These are phyloP conservation scores for Tuberolachnus salignus DNA, from an alignment of 2,888 invertebrate species.

Conservation along the genomic window DNA sequence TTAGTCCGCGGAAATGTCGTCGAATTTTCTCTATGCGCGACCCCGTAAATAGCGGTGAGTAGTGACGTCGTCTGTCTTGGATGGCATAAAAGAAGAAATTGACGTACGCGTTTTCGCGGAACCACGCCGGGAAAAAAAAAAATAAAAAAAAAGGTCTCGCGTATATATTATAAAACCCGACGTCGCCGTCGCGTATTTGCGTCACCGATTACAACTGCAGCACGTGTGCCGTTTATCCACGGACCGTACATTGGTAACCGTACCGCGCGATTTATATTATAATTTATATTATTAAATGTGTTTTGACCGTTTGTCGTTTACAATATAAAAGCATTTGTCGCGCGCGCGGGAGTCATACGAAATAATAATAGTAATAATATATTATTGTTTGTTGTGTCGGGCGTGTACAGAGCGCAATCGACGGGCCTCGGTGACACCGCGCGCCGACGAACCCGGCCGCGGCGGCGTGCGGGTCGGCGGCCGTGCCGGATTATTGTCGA, in stretches of 20 bases:
- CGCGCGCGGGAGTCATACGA: constrained; percentile 5
- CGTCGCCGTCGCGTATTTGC: not conserved
- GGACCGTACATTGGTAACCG: not conserved
- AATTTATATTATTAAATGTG: constrained; percentile 26
- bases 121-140: no score
- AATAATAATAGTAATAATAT: not conserved
- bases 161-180: no score
- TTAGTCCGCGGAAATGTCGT: no score
- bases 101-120: no score
- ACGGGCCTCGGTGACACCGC: not conserved
- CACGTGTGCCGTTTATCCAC: not conserved
- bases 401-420: no score
- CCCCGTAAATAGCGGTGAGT: no score
- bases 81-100: no score
- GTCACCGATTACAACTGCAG: not conserved
- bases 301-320: constrained; percentile 49
- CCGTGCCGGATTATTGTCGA: constrained; percentile 50
- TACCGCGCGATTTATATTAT: no score
- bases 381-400: no score
- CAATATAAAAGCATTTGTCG: not conserved
- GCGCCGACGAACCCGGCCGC: constrained; percentile 19
- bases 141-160: no score
- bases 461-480: constrained; percentile 43
- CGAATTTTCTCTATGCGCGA: no score
- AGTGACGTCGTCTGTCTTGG: no score